phyloP scores from a whole-genome alignment of 2,888 invertebrate species.

The Diplazon laetatorius region DNA sequence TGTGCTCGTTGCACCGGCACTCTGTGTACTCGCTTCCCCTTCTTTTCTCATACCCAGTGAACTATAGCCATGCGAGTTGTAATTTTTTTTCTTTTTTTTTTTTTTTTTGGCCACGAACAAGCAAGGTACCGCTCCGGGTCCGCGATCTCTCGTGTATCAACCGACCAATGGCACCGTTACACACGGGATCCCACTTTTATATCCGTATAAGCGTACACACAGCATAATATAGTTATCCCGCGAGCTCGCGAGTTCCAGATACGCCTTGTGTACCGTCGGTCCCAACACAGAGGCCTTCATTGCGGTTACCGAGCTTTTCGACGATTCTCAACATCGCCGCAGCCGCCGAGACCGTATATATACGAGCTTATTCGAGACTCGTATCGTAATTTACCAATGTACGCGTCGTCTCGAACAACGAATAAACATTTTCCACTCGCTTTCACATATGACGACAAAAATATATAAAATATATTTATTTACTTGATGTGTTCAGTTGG shows the following conservation, averaged over 20 bases:
- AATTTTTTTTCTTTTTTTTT: conserved; percentile 54
- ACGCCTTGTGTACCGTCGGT: conserved; percentile 17
- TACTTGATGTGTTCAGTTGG: no score
- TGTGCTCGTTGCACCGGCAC: neutral
- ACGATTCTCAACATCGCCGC: no score
- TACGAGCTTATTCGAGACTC: conserved; percentile 51
- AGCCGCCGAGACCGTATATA: conserved; percentile 49
- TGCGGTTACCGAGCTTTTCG: conserved; percentile 61
- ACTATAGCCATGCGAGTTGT: conserved; percentile 49
- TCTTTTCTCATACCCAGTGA: conserved; percentile 35
- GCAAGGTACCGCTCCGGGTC: conserved; percentile 73
- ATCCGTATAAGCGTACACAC: conserved; percentile 69
- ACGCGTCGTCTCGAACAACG: conserved; percentile 26
- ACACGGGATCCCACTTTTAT: conserved; percentile 71
- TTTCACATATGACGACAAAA: no score
- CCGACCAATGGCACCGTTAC: conserved; percentile 71
- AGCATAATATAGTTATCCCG: conserved; percentile 75
- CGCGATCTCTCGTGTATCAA: conserved; percentile 36
- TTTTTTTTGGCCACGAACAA: conserved; percentile 60
- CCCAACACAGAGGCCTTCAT: conserved; percentile 19
- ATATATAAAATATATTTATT: no score
- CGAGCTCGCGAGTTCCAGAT: conserved; percentile 58
- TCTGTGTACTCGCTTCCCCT: neutral
- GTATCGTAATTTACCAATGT: conserved; percentile 62
- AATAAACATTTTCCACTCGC: neutral